Conservation (phyloP, 1,140 invertebrate species). For the Drosophila hydei region DNA sequence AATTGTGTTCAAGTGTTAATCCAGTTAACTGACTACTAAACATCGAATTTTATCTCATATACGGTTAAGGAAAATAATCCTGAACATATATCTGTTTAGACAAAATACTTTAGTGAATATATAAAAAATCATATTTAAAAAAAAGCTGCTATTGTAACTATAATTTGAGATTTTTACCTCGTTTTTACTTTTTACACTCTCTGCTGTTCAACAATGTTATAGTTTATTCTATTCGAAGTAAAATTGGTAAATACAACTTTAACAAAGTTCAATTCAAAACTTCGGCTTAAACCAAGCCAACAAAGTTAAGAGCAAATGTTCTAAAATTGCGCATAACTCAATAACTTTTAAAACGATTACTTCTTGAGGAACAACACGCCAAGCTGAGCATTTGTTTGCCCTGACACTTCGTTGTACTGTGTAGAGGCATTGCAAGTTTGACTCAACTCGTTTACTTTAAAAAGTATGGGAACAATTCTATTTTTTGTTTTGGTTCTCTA, state of each 20-base stretch:
- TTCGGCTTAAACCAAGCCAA: background rate
- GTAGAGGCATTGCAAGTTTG: conserved; percentile 41
- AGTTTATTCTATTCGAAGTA: background rate
- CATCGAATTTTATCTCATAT: background rate
- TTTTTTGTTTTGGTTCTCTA: conserved; percentile 27
- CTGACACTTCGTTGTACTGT: conserved; percentile 29
- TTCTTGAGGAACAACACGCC: background rate
- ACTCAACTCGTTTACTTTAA: conserved; percentile 28
- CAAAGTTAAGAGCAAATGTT: conserved; percentile 9
- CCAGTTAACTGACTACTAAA: conserved; percentile 22
- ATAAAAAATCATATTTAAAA: no score
- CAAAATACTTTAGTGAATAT: no score
- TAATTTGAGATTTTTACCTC: no score
- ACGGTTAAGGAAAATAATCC: background rate
- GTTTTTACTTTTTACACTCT: no score
- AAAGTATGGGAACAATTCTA: conserved; percentile 58
- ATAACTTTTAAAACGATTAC: conserved; percentile 22
- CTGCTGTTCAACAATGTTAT: no score
- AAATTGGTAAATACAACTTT: conserved; percentile 3
- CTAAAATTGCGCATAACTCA: background rate
- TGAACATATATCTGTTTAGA: no score
- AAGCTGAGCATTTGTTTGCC: background rate
- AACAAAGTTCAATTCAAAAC: background rate
- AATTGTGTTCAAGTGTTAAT: conserved; percentile 24
- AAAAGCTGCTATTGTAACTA: no score